Conservation (phyloP, 2,797 vertebrate genomes). For the Steatocranus sp. region DNA sequence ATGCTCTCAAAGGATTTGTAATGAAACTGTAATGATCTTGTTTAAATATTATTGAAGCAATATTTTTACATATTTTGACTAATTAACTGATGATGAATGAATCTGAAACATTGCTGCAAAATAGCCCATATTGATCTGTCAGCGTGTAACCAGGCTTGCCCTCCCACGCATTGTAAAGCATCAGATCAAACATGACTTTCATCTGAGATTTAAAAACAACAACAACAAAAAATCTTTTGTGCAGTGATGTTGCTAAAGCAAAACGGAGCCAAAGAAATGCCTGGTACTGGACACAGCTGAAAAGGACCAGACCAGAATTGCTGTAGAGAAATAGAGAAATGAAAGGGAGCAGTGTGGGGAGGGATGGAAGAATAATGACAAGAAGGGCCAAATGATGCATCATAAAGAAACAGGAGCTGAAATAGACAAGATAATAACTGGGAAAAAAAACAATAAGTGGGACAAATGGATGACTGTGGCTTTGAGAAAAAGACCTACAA, state of each 20-base stretch:
- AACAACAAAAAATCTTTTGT: not conserved
- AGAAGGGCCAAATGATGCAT: conserved; percentile 4
- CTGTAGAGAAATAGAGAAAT: not conserved
- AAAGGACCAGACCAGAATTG: not conserved
- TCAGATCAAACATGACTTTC: not conserved
- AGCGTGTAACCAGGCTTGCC: not conserved
- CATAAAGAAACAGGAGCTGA: not conserved
- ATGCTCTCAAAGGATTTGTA: not conserved
- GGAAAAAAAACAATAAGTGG: not conserved
- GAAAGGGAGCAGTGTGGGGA: not conserved
- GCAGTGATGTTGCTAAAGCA: not conserved
- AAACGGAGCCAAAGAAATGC: not conserved
- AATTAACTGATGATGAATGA: not conserved
- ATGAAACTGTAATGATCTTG: not conserved
- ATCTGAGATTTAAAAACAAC: not conserved
- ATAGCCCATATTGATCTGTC: not conserved
- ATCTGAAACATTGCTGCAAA: not conserved
- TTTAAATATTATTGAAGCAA: not conserved
- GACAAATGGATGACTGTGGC: conserved; percentile 7
- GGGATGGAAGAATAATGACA: conserved; percentile 8
- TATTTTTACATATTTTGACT: not conserved
- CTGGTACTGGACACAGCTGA: not conserved
- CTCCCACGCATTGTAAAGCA: not conserved
- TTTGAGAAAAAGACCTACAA: not conserved
- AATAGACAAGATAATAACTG: not conserved